Evolutionary conservation across 2,888 invertebrate species (phyloP), one percentile per base, ranked within the genome.

Genomic region (Willowsia nigromaculata): DNA sequence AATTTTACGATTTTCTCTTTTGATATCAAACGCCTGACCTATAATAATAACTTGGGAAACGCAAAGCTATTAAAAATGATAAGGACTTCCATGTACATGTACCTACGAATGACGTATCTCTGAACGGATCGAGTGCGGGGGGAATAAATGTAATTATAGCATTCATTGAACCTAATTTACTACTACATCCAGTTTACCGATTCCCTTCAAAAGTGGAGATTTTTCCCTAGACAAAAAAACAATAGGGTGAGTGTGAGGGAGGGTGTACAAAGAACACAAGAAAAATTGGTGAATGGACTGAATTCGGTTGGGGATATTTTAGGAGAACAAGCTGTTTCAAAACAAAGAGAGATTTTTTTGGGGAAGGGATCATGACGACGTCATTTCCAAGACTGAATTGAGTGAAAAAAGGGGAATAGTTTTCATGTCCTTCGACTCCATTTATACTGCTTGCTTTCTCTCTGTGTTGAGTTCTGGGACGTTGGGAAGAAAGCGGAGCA

Each of bases 1-100:
- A 85, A 30, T 85, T 85, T 85, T 85, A 85, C 78, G 85, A 85
- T 84, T 74, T 84, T 74, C 56, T 18, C 25, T 40, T 80, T 59
- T 80, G 80, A 80, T 80, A 80, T 53, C 80, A 56, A 25, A 22
- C 25, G 40, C 56, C 59, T 80, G 76, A 76, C 76, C 80, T 37
- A 40, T 53, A 78, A 80, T 40, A 80, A 80, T 56, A 80, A 59
- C 59, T 18, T 53, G 37, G 59, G 25, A 59, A 80, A 59, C 4
- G 25, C 22, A n/a, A 22, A 25, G 56, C 78, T 80, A 56, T 40
- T 56, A 80, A 33, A 40, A 80, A 30, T 40, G 27, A 50, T 25
- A 25, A 50, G 1, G 27, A 40, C 68, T 71, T 18, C 40, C 11
- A 40, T 71, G 43, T 30, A 1, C 9, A 68, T 37, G 25, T 18